phyloP scores from a whole-genome alignment of 2,888 invertebrate species.

The Urechis unicinctus region DNA sequence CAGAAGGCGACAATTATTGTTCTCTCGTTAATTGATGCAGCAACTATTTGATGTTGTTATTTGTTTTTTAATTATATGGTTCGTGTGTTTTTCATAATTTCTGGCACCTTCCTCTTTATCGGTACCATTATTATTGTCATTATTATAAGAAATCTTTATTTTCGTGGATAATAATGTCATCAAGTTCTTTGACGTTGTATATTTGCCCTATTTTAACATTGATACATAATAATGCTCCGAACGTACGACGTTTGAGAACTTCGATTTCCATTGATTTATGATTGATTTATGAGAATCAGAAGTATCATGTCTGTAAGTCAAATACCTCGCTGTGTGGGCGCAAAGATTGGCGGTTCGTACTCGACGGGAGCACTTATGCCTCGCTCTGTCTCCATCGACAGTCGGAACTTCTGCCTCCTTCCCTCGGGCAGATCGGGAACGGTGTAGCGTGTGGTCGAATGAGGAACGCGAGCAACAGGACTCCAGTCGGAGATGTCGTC shows the following conservation, averaged over 20 bases:
- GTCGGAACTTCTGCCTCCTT: constrained; percentile 38
- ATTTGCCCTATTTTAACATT: too few species aligned
- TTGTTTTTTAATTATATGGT: too few species aligned
- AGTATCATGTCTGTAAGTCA: too few species aligned
- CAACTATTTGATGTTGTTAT: too few species aligned
- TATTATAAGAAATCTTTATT: too few species aligned
- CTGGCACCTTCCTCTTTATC: too few species aligned
- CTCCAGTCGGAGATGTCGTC: constrained; percentile 19
- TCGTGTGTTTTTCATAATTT: too few species aligned
- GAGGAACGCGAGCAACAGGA: constrained; percentile 16
- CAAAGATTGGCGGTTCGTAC: constrained; percentile 16
- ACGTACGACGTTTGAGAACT: background rate
- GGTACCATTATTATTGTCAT: too few species aligned
- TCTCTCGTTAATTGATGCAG: background rate
- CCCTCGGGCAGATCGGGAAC: constrained; percentile 56
- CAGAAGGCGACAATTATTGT: background rate
- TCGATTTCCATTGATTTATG: background rate
- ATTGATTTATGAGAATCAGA: background rate
- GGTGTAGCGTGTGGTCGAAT: constrained; percentile 21
- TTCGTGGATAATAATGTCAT: too few species aligned
- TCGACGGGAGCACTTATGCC: constrained; percentile 17
- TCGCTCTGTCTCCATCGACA: constrained; percentile 58
- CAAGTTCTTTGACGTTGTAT: too few species aligned
- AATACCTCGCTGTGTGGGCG: constrained; percentile 9
- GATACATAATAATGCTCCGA: too few species aligned